These are phyloP conservation scores for Bradypodion pumilum DNA, from an alignment of 2,797 vertebrate species.

Conservation along the genomic window DNA sequence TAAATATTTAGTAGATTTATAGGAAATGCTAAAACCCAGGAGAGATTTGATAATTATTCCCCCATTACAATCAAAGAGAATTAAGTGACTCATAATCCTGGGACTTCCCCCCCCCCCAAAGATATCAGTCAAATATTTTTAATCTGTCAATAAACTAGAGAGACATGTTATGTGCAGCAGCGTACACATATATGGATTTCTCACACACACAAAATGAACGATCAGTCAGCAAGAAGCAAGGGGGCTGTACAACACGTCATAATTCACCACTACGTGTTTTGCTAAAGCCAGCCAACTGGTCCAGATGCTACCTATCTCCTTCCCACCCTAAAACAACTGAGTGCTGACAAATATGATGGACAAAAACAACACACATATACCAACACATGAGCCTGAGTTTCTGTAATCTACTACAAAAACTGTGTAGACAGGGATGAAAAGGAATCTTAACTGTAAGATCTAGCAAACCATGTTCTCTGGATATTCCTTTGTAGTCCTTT, in stretches of 20 bases:
- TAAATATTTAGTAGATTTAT: constrained; percentile 41
- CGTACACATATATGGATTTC: no score
- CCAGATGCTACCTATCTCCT: not conserved
- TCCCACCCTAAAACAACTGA: not conserved
- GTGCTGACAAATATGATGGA: not conserved
- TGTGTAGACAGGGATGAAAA: not conserved
- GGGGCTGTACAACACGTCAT: not conserved
- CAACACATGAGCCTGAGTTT: not conserved
- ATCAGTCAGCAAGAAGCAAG: no score
- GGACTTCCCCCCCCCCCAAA: no score
- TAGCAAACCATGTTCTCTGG: not conserved
- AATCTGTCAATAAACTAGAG: no score
- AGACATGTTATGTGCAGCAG: no score
- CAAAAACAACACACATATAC: not conserved
- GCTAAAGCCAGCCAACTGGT: not conserved
- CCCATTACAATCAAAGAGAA: not conserved
- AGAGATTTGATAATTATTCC: constrained; percentile 41
- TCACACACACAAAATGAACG: no score
- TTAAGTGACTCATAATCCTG: no score
- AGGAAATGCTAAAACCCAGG: constrained; percentile 50
- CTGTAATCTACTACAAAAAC: not conserved
- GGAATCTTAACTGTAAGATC: not conserved
- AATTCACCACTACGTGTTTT: not conserved
- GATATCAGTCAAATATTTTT: no score
- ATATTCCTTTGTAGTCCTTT: not conserved